Conservation (phyloP, 2,888 invertebrate species). For the Melieria omissa region DNA sequence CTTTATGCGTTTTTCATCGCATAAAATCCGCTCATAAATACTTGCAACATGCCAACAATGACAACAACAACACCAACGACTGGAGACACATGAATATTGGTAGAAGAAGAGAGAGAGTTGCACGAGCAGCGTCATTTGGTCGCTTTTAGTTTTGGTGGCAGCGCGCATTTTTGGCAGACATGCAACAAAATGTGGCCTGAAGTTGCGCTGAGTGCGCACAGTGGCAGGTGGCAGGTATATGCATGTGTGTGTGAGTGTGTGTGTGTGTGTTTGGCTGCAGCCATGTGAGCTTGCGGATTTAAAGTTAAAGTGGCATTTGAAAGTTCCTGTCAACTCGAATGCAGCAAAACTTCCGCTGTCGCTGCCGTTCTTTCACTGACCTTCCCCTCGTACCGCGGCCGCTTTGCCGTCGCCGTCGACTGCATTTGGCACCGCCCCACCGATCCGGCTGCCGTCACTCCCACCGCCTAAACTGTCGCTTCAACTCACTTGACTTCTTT, state of each 20-base stretch:
- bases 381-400: too few relatives aligned
- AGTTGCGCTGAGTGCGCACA: neutral
- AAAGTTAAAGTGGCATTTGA: slow-evolving; percentile 59
- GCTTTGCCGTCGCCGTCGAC: too few relatives aligned
- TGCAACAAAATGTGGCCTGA: neutral
- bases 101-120: slow-evolving; percentile 8
- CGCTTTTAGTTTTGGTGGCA: neutral
- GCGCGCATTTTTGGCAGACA: too few relatives aligned
- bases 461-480: too few relatives aligned
- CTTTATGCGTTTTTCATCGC: slow-evolving; percentile 52
- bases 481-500: too few relatives aligned
- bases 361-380: neutral
- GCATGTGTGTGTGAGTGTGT: neutral
- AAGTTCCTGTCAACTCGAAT: slow-evolving; percentile 48
- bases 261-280: neutral
- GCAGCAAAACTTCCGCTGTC: neutral
- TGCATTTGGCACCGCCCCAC: too few relatives aligned
- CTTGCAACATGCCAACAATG: slow-evolving; percentile 20
- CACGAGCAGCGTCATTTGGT: neutral
- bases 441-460: too few relatives aligned
- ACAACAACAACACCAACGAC: neutral
- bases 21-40: slow-evolving; percentile 46
- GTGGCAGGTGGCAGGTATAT: neutral
- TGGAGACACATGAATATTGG: slow-evolving; percentile 21
- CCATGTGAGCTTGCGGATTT: slow-evolving; percentile 19